Evolutionary conservation across 2,797 vertebrate species (phyloP), one percentile per base, ranked within the genome.

Genomic region (Delichon dasypus): DNA sequence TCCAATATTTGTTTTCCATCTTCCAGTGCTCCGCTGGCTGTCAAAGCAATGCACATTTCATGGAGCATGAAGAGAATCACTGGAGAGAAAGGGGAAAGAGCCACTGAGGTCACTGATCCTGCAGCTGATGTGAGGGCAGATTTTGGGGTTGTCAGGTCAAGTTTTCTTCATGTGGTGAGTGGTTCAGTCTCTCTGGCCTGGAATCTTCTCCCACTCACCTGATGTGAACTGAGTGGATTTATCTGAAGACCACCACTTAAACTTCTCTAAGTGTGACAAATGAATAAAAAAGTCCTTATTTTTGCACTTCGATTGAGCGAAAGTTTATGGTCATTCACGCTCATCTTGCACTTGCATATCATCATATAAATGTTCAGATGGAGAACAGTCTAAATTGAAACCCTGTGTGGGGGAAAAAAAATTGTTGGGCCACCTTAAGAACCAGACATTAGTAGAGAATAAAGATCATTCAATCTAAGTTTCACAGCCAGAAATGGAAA

Each of bases 11-110:
- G 4, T 67, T 90, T 89, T 62, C 51, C 47, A 60, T 88, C 54
- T 95, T 84, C 34, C 73, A 58, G 66, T 51, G 48, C 47, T 84
- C 70, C 82, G 85, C 66, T 95, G 67, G 48, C 80, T 94, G 94
- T 94, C 93, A 95, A 79, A 88, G 36, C 70, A 79, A 94, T 86
- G 77, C 74, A 94, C 62, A 60, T 93, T 82, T 93, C 88, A 79
- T 36, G 48, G 66, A 91, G 91, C 80, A 82, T 79, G 74, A 94
- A 91, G 48, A 29, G 71, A 84, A 90, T 68, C 91, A 81, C 61
- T 79, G 64, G 48, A 84, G 85, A 94, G 88, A 93, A 91, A 88
- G 29, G 53, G 58, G 44, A 88, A 95, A 66, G 58, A 51, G 85
- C n/a, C 80, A 75, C 88, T 67, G 80, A 81, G 88, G 77, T 91